A percentile compares a stretch with the other conserved stretches of the same genome.
Conservation (phyloP, 2,888 invertebrate species). For the Rhorus exstirpatorius region DNA sequence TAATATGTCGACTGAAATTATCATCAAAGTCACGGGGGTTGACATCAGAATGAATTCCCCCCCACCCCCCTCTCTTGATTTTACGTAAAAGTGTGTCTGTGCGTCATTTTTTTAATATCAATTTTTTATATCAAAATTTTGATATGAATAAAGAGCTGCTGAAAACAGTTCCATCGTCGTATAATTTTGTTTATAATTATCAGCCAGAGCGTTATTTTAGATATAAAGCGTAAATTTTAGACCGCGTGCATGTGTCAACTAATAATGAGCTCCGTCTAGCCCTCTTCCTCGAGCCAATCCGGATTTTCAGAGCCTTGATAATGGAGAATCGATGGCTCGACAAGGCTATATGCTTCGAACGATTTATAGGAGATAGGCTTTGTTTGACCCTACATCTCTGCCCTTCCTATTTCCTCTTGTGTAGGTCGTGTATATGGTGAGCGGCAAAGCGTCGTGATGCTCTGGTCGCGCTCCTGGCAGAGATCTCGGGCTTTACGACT, state of each 20-base stretch:
- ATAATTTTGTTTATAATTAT: no score
- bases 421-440: background rate
- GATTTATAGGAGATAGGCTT: slow-evolving; percentile 54
- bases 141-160: no score
- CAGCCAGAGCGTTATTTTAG: no score
- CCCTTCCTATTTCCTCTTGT: background rate
- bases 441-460: slow-evolving; percentile 24
- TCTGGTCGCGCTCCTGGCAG: slow-evolving; percentile 46
- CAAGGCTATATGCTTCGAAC: slow-evolving; percentile 27
- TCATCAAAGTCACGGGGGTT: no score
- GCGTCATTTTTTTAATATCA: no score
- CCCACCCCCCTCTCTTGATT: no score
- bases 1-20: no score
- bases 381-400: slow-evolving; percentile 10
- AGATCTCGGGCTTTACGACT: slow-evolving; percentile 68
- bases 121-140: no score
- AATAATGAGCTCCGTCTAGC: background rate
- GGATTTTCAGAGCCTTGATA: slow-evolving; percentile 39
- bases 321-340: slow-evolving; percentile 52
- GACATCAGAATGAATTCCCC: no score
- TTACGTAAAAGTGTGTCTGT: no score
- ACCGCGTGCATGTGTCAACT: background rate
- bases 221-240: background rate
- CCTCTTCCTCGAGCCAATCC: slow-evolving; percentile 3
- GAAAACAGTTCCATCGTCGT: no score